phyloP scores from a whole-genome alignment of 2,888 invertebrate genomes.

The Mimas tiliae region DNA sequence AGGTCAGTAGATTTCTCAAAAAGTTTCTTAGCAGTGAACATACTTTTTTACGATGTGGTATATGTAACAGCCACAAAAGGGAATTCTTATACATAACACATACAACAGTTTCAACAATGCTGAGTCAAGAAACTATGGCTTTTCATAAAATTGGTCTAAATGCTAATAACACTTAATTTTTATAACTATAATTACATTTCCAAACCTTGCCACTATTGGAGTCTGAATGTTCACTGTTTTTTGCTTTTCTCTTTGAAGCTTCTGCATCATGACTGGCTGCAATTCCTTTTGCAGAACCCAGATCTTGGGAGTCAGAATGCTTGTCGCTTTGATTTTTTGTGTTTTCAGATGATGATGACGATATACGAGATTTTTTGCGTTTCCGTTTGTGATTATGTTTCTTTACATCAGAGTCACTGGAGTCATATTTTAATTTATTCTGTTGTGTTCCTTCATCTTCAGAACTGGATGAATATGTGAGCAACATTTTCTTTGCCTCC shows the following conservation, averaged over 20 bases:
- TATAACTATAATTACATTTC: constrained; percentile 35
- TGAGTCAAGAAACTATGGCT: neutral
- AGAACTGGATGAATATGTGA: constrained; percentile 68
- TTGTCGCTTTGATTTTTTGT: neutral
- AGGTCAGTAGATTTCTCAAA: too few species aligned
- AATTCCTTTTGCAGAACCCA: constrained; percentile 36
- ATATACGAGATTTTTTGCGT: constrained; percentile 32
- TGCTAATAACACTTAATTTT: neutral
- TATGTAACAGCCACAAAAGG: neutral
- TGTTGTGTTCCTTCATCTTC: constrained; percentile 66
- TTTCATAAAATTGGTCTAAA: constrained; percentile 2
- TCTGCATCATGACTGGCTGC: constrained; percentile 33
- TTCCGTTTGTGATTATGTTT: constrained; percentile 29
- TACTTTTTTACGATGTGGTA: too few species aligned
- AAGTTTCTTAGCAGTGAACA: too few species aligned
- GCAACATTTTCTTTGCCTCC: constrained; percentile 66
- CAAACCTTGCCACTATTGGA: constrained; percentile 73
- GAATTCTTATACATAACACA: neutral
- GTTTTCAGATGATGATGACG: constrained; percentile 35
- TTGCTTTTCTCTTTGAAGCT: constrained; percentile 29
- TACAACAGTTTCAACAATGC: neutral
- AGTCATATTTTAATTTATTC: constrained; percentile 33
- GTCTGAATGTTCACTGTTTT: constrained; percentile 48
- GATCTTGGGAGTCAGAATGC: neutral
- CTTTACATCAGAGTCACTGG: constrained; percentile 13